phyloP scores from a whole-genome alignment of 2,113 vertebrate genomes.

The Lathamus discolor region DNA sequence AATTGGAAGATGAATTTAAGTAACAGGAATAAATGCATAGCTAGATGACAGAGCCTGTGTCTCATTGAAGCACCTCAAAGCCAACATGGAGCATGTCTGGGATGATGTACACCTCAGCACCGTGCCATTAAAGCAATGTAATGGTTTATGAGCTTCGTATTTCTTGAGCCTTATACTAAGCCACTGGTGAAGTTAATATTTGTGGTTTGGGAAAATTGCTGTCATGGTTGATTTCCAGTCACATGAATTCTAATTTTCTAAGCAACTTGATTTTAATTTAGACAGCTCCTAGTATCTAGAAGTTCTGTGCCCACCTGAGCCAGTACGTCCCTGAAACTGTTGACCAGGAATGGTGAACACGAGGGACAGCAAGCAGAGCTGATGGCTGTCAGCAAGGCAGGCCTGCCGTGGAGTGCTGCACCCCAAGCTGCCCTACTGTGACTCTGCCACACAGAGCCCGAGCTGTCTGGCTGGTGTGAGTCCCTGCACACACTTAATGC shows the following conservation, averaged over 20 bases:
- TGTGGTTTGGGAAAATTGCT: background rate
- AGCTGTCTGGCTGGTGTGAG: background rate
- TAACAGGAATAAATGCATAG: background rate
- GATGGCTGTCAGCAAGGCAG: background rate
- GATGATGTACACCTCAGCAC: background rate
- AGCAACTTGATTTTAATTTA: background rate
- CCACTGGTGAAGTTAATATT: background rate
- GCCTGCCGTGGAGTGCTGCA: fast-evolving
- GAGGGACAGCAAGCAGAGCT: background rate
- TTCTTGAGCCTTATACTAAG: background rate
- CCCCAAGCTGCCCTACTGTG: fast-evolving
- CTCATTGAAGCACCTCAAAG: fast-evolving
- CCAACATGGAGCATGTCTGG: fast-evolving
- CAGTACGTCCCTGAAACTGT: too few relatives aligned
- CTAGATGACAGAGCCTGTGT: background rate
- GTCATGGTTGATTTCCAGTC: background rate
- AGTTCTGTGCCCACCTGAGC: background rate
- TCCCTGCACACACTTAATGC: background rate
- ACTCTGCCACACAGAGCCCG: fast-evolving
- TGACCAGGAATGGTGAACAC: background rate
- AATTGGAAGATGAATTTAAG: background rate
- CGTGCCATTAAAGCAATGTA: background rate
- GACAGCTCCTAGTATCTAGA: background rate
- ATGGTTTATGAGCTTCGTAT: background rate
- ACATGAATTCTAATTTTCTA: background rate